phyloP scores from a whole-genome alignment of 2,797 vertebrate species.

The Phrynocephalus forsythii region DNA sequence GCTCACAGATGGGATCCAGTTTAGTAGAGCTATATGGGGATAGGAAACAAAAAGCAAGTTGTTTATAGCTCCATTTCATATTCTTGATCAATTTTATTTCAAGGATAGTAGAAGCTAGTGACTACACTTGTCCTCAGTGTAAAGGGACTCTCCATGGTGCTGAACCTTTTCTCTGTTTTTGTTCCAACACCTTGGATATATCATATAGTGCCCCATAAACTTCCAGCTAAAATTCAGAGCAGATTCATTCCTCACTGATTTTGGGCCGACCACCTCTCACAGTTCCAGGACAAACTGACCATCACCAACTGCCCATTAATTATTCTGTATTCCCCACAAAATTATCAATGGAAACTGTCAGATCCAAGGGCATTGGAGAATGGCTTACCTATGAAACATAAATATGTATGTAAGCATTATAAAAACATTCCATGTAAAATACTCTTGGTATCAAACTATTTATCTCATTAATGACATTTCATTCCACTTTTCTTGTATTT shows the following conservation, averaged over 20 bases:
- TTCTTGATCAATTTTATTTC: not conserved
- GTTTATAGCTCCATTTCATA: not conserved
- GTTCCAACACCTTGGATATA: no score
- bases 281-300: no score
- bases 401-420: not conserved
- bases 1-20: no score
- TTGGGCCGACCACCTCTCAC: no score
- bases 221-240: no score
- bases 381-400: not conserved
- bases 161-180: no score
- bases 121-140: no score
- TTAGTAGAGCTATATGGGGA: no score
- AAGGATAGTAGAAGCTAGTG: not conserved
- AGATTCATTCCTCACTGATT: no score
- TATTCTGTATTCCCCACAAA: not conserved
- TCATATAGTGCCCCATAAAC: no score
- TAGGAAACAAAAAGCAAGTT: no score
- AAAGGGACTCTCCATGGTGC: no score
- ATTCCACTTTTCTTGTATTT: not conserved
- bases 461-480: not conserved
- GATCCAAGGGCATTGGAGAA: not conserved
- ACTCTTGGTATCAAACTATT: not conserved
- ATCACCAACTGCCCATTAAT: not conserved
- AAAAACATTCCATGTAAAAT: not conserved
- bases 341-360: not conserved